Evolutionary conservation across 2,113 vertebrate genomes (phyloP), one percentile per base, ranked within the genome.

Genomic region (Rhinolophus ferrumequinum): DNA sequence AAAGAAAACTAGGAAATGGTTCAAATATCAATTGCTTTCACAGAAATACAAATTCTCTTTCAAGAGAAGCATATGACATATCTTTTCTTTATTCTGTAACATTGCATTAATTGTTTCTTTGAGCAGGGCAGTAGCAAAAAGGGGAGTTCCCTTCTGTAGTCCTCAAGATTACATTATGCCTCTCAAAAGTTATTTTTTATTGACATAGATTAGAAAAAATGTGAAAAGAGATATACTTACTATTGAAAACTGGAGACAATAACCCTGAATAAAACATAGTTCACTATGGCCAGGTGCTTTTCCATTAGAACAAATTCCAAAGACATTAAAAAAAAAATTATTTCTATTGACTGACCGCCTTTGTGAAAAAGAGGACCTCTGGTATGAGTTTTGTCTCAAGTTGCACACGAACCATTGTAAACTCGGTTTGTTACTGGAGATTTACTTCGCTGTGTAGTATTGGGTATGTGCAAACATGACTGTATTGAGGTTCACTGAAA

Each of bases 11-110:
- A 97, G 97, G 98, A 97, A 97, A 88, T 94, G 98, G 84, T 98
- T 98, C 97, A 98, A 98, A 83, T 96, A 98, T 97, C 97, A 97
- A 95, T 95, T 95, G 97, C 97, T 97, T 97, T 97, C 96, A 96
- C 95, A 94, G 96, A 97, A 97, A 96, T 92, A 97, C 94, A 91
- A 95, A 76, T 96, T 96, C 94, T 97, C 96, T 97, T 90, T 91
- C 90, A 94, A 95, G 95, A 93, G 89, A 96, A 95, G 93, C 96
- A 96, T 91, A 97, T 96, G 96, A 96, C 88, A 85, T 52, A 88
- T 80, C 47, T 83, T 88, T 83, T 82, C 91, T 93, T 84, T 84
- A 89, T 56, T 75, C 66, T 80, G 8, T 24, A 79, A 66, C 58
- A 81, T 6, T 30, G 58, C 58, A 70, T 35, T 58, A 69, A 89